Base-by-base conservation (phyloP, 2,888 invertebrate genomes). In the Hoplodrina blanda region DNA sequence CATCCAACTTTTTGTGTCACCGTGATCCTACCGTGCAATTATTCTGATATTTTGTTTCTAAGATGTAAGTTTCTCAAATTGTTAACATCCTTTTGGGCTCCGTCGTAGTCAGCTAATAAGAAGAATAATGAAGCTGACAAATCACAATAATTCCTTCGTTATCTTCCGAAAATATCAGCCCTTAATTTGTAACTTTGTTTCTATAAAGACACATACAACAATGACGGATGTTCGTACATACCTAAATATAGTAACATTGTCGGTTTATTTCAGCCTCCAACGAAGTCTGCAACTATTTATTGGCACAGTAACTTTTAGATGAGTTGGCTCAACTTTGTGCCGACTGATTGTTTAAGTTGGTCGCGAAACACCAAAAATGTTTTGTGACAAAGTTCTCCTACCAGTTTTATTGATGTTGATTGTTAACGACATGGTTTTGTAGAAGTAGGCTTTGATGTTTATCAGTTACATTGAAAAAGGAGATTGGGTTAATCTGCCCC, bases 321-420 rank as follows among this genome's bases (percentile, higher is more conserved):
- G 87, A 87, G 84, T 85, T 85, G 69, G 46, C 52, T 19, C 57
- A 81, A 85, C 77, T 78, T 81, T 64, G 59, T 53, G 55, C 63
- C 61, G 71, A 78, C 74, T 87, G 88, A 90, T 89, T 85, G 86
- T 83, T 70, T 71, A 84, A 85, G 81, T 88, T 87, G 59, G 69
- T 63, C 57, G 68, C 53, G 62, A 64, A 62, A 69, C 67, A 72
- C 63, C 78, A 74, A 75, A 77, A 75, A 70, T 82, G 61, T 70
- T 78, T 73, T 59, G 64, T 67, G 46, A 37, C 41, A 10, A 50
- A 65, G 37, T 82, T 69, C 62, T 64, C 60, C 56, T n/a, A 46
- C 61, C 60, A 60, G 49, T 57, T 64, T 62, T 55, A 49, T 62
- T 71, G 54, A 59, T 67, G 53, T 63, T n/a, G 5, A 53, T 10